phyloP scores from a whole-genome alignment of 2,113 vertebrate species.

The Turdus rufiventris region DNA sequence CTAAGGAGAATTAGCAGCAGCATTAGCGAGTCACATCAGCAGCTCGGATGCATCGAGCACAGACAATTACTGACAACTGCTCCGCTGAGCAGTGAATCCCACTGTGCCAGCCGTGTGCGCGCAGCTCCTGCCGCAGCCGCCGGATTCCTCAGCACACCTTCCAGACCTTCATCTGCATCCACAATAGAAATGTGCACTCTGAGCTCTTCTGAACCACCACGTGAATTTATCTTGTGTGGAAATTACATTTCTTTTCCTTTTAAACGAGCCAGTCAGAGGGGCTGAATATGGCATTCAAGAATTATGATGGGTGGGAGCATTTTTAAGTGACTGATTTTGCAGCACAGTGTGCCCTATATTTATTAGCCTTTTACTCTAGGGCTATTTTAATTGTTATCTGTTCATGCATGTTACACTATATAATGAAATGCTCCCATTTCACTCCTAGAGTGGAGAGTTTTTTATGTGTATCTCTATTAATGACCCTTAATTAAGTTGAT shows the following conservation, averaged over 20 bases:
- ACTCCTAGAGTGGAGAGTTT: constrained; percentile 62
- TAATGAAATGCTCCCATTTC: constrained; percentile 80
- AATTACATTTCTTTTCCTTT: constrained; percentile 40
- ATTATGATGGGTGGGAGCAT: constrained; percentile 43
- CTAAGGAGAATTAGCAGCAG: constrained; percentile 30
- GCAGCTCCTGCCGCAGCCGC: background rate
- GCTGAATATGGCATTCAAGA: constrained; percentile 34
- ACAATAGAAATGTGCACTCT: background rate
- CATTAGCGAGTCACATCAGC: background rate
- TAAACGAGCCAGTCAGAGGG: background rate
- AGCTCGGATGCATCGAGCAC: background rate
- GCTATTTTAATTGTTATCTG: constrained; percentile 81
- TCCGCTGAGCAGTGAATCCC: background rate
- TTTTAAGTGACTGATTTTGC: constrained; percentile 64
- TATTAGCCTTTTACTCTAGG: constrained; percentile 77
- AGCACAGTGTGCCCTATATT: constrained; percentile 63
- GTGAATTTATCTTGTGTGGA: constrained; percentile 26
- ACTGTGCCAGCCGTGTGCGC: background rate
- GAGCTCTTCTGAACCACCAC: constrained; percentile 18
- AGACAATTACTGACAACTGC: constrained; percentile 29
- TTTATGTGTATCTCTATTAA: constrained; percentile 73
- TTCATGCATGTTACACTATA: constrained; percentile 62
- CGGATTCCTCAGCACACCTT: constrained; percentile 10
- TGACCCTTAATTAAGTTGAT: constrained; percentile 80
- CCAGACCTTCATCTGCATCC: background rate